Percentiles rank a stretch among this genome's conserved stretches.
Conservation (phyloP, 2,888 invertebrate species). For the Lasioglossum figueresi region DNA sequence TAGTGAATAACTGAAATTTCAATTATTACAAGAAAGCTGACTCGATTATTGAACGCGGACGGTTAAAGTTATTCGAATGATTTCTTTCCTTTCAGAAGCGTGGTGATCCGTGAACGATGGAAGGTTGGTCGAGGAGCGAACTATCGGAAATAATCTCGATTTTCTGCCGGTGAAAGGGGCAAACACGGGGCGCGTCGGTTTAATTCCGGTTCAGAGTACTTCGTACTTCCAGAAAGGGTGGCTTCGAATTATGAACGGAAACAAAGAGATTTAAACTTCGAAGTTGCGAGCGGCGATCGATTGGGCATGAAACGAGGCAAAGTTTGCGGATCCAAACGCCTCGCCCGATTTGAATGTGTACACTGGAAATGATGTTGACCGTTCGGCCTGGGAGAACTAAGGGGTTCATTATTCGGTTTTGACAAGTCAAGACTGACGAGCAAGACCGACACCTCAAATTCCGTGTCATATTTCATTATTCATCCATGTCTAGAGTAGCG, state of each 20-base stretch:
- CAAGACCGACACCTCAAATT: constrained; percentile 17
- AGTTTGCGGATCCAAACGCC: constrained; percentile 71
- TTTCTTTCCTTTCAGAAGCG: constrained; percentile 5
- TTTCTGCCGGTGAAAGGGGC: constrained; percentile 62
- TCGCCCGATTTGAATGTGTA: constrained; percentile 76
- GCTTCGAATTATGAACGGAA: constrained; percentile 77
- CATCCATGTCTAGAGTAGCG: neutral
- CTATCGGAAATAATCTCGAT: constrained; percentile 60
- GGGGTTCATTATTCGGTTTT: constrained; percentile 36
- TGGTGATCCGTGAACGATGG: constrained; percentile 18
- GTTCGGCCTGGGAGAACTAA: constrained; percentile 59
- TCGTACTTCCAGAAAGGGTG: constrained; percentile 69
- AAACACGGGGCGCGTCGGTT: constrained; percentile 59
- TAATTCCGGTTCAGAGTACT: constrained; percentile 69
- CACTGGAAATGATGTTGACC: constrained; percentile 80
- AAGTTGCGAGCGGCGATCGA: constrained; percentile 73
- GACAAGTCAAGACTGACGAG: constrained; percentile 58
- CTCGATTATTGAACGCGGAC: neutral
- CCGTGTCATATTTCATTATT: neutral
- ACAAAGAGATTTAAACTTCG: constrained; percentile 78
- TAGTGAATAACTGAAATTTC: neutral
- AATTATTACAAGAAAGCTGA: neutral
- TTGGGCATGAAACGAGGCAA: constrained; percentile 77
- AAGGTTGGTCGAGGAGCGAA: constrained; percentile 38
- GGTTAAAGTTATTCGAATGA: constrained; percentile 1